Percentiles rank a stretch among this genome's conserved stretches.
These are phyloP conservation scores for Callyntrura sp. DNA, from an alignment of 2,888 invertebrate species.

Conservation along the genomic window DNA sequence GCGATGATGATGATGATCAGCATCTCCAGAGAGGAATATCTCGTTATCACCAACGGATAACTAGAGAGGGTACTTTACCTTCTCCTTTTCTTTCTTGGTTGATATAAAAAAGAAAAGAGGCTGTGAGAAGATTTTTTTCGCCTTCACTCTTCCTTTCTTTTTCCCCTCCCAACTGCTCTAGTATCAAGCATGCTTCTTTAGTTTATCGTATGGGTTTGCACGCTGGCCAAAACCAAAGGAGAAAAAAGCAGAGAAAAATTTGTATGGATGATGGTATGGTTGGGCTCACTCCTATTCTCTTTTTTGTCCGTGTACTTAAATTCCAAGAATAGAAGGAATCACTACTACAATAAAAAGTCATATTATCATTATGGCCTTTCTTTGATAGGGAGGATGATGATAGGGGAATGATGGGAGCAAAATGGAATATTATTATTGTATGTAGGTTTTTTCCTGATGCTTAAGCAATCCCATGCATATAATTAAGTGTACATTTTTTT, in stretches of 20 bases:
- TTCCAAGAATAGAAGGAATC: constrained; percentile 50
- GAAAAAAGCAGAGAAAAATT: neutral
- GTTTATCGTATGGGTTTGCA: neutral
- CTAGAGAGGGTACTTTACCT: neutral
- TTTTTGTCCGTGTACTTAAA: constrained; percentile 24
- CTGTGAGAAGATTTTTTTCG: neutral
- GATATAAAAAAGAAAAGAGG: neutral
- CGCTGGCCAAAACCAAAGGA: neutral
- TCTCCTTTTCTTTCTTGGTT: neutral
- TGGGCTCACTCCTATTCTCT: neutral
- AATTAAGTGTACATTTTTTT: constrained; percentile 58
- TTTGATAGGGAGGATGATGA: constrained; percentile 13
- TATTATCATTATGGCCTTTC: constrained; percentile 41
- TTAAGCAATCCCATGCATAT: constrained; percentile 42
- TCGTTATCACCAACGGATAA: constrained; percentile 40
- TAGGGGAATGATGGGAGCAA: neutral
- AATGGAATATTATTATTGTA: constrained; percentile 33
- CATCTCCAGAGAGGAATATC: constrained; percentile 61
- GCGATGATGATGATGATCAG: constrained; percentile 25
- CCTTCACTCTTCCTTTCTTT: neutral
- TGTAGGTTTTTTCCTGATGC: constrained; percentile 35
- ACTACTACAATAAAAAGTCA: constrained; percentile 38
- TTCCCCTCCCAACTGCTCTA: neutral
- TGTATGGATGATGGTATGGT: constrained; percentile 3
- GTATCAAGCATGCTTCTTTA: neutral